phyloP scores from a whole-genome alignment of 2,797 vertebrate genomes.

The Pampus argenteus region DNA sequence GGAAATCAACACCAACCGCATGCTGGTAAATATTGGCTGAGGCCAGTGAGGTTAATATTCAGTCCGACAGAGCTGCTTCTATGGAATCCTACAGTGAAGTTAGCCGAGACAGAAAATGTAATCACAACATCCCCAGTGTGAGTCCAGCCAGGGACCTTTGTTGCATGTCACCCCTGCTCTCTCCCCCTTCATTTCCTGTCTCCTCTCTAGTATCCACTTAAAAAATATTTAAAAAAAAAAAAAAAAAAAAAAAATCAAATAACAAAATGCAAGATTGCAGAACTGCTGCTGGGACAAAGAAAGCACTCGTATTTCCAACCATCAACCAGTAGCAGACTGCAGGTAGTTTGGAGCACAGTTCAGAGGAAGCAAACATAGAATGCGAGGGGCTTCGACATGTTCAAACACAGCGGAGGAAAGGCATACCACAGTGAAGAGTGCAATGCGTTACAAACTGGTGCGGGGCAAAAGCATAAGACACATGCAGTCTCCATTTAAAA shows the following conservation, averaged over 20 bases:
- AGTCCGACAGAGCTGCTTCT: conserved; percentile 5
- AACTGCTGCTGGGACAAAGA: background rate
- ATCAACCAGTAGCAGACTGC: background rate
- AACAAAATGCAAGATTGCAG: background rate
- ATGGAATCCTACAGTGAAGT: conserved; percentile 13
- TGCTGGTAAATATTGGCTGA: conserved; percentile 45
- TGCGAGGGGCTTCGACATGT: conserved; percentile 57
- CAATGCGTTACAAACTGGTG: background rate
- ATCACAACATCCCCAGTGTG: background rate
- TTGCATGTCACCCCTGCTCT: background rate
- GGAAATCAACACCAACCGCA: conserved; percentile 23
- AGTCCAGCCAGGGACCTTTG: background rate
- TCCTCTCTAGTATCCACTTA: background rate
- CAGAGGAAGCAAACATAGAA: conserved; percentile 20
- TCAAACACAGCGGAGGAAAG: conserved; percentile 60
- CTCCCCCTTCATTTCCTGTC: background rate
- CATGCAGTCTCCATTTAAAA: background rate
- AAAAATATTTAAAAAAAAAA: conserved; percentile 18
- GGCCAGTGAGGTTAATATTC: conserved; percentile 49
- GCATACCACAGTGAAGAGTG: conserved; percentile 28
- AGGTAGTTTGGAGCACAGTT: conserved; percentile 9
- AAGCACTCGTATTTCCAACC: background rate
- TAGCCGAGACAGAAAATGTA: background rate
- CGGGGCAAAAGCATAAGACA: too few relatives aligned
- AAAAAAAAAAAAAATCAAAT: background rate